Evolutionary conservation across 2,797 vertebrate species (phyloP).

Genomic region (Urosaurus nigricauda): DNA sequence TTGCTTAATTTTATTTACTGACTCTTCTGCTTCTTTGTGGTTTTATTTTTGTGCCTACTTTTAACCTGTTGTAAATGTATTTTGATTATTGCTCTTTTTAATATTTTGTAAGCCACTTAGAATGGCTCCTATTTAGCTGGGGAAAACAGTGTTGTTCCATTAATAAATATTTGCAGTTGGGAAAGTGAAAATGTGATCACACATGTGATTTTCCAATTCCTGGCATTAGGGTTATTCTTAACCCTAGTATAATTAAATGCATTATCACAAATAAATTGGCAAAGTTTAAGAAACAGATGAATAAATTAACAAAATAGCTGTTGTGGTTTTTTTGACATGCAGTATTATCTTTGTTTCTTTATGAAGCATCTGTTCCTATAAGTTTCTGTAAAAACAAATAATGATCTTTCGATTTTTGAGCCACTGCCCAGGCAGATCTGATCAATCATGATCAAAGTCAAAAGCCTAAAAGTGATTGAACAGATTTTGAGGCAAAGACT

Average conservation of each 20-base stretch:
- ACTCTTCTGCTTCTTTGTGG: not conserved
- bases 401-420: not conserved
- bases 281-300: not conserved
- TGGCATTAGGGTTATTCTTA: not conserved
- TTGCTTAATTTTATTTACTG: not conserved
- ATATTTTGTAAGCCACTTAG: not conserved
- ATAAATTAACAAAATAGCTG: not conserved
- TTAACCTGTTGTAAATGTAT: not conserved
- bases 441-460: not conserved
- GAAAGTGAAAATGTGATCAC: not conserved
- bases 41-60: not conserved
- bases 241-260: not conserved
- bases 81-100: not conserved
- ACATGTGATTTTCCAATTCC: too few species aligned
- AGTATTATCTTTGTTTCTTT: not conserved
- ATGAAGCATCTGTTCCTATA: not conserved
- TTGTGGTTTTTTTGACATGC: not conserved
- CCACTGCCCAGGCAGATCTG: not conserved
- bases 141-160: not conserved
- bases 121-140: not conserved
- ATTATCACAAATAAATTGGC: not conserved
- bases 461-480: not conserved
- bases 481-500: conserved; percentile 3
- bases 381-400: not conserved
- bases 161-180: not conserved